A percentile compares a stretch with the other conserved stretches of the same genome.
Evolutionary conservation across 2,888 invertebrate species (phyloP).

Genomic region (Chrysolina haemoptera): DNA sequence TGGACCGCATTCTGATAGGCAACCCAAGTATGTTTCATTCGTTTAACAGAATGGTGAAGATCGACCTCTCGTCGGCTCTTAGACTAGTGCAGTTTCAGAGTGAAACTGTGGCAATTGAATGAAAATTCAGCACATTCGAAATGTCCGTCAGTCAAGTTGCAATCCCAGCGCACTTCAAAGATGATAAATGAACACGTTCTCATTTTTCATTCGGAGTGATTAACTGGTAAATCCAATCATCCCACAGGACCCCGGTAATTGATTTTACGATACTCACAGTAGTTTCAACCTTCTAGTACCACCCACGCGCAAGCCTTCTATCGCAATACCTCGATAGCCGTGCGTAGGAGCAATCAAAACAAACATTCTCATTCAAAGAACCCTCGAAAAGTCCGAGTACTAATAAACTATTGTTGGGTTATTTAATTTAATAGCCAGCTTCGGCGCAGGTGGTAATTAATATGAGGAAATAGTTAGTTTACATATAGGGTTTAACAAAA

Average conservation of each 20-base stretch:
- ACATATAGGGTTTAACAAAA: constrained; percentile 39
- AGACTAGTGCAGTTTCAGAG: too few relatives aligned
- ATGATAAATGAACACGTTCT: constrained; percentile 14
- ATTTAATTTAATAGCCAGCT: constrained; percentile 34
- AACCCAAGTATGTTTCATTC: too few relatives aligned
- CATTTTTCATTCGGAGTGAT: neutral
- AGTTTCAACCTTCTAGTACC: constrained; percentile 13
- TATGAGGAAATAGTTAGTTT: constrained; percentile 47
- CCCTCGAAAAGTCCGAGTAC: constrained; percentile 33
- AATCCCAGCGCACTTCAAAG: neutral
- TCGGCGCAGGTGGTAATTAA: constrained; percentile 48
- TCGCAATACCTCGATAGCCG: neutral
- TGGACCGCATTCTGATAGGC: too few relatives aligned
- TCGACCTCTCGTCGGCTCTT: too few relatives aligned
- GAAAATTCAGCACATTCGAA: neutral
- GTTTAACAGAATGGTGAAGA: too few relatives aligned
- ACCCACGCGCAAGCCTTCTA: constrained; percentile 13
- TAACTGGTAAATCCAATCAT: constrained; percentile 19
- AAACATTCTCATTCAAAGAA: constrained; percentile 26
- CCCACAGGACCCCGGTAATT: constrained; percentile 1
- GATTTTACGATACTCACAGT: constrained; percentile 19
- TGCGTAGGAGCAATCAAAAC: constrained; percentile 35
- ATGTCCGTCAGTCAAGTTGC: neutral
- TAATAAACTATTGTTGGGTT: constrained; percentile 34
- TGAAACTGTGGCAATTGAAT: too few relatives aligned